Evolutionary conservation across 2,888 invertebrate genomes (phyloP), one percentile per base, ranked within the genome.

Genomic region (Melipona bicolor): DNA sequence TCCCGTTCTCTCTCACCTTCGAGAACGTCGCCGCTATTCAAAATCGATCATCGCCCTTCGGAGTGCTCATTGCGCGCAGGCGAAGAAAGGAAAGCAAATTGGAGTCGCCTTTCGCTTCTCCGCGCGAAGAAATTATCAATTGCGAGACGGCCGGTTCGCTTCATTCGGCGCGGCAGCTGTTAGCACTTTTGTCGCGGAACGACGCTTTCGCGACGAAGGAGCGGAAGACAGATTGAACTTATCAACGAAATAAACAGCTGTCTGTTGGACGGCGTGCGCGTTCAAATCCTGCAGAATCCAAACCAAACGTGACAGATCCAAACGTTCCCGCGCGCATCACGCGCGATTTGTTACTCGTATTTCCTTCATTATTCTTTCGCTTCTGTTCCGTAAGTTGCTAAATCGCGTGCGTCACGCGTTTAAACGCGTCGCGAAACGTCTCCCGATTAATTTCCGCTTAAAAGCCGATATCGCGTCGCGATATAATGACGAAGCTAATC

Each of bases 311-410:
- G 43, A 71, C n/a, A 59, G 71, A 71, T 71, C 43, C 71, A 24
- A 59, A 24, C n/a, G 59, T 24, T 43, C 24, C 43, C 59, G 9
- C 43, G 54, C 59, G 17, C 24, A 71, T 36, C 11, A n/a, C 43
- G 11, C 43, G 5, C 43, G n/a, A 54, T 54, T 70, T 56, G 27
- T 70, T 56, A 70, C 36, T 70, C 70, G 70, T 9, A 9, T 70
- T 70, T 71, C 56, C 36, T 59, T 59, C 71, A 56, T 70, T 70
- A 56, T 70, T 70, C 70, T 56, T 70, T 56, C 70, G 21, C 54
- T 9, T 15, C 36, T 70, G 17, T 56, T 56, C 36, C n/a, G 54
- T 21, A 70, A 54, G n/a, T 36, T 24, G 56, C n/a, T 56, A 36
- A 43, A 71, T 71, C 71, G 71, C 17, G n/a, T 36, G 36, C 32